Base-by-base conservation (phyloP, 2,797 vertebrate species). In the Picus viridis region DNA sequence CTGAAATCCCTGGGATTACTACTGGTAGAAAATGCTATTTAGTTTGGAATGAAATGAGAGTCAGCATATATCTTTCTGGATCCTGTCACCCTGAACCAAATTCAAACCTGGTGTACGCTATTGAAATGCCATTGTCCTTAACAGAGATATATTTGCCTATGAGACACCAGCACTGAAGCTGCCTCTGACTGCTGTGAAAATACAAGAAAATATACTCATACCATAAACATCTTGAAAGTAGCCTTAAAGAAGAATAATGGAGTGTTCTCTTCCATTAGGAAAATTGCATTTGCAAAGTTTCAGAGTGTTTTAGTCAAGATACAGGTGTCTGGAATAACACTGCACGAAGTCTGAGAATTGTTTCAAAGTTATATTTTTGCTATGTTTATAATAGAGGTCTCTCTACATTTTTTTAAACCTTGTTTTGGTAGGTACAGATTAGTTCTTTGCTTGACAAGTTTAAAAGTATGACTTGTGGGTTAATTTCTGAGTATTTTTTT, bases 41-140 rank as follows among this genome's bases (percentile, higher is more conserved):
- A 86, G 39, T 62, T 39, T 71, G 69, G 36, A 93, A 82, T 45
- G 32, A 88, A 92, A 82, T 11, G 9, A 86, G 12, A 92, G 26
- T 85, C 67, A 90, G 43, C 53, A 87, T 23, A 51, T 12, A 78
- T 43, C 70, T 93, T 89, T 83, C 16, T 90, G 78, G 29, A 72
- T 91, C 62, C 80, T 90, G 32, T 75, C 86, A 92, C 57, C 43
- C 36, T 68, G 26, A 88, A 69, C 24, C 65, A 83, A 69, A 80
- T 59, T 86, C 36, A 92, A 6, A 90, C 19, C 12, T 78, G 10
- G 19, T 68, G 11, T 76, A 93, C 9, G 11, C 20, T 89, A 72
- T 85, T 65, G 81, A 89, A 96, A 90, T 82, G 23, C 17, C 54
- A 86, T 9, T 47, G 45, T 74, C 61, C 57, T 88, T 68, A 82